Conservation (phyloP, 2,113 vertebrate species). For the Origma solitaria region DNA sequence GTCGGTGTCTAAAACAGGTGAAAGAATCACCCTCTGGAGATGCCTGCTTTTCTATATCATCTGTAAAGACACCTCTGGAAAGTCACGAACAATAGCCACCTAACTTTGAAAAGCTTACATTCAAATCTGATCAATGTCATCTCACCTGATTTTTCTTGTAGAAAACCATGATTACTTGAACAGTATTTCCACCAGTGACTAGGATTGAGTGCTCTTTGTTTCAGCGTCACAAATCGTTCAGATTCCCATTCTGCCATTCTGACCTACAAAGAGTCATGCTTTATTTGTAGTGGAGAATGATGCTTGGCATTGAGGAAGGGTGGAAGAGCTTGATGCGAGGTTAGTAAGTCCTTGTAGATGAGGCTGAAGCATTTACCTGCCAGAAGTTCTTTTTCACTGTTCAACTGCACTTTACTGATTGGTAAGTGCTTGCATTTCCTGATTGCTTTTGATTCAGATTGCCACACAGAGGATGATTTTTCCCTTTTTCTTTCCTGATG, state of each 20-base stretch:
- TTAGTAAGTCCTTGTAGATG: background rate
- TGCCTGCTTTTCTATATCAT: background rate
- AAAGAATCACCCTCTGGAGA: constrained; percentile 8
- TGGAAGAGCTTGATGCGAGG: background rate
- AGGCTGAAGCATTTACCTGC: background rate
- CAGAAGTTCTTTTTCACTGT: background rate
- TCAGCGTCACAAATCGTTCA: background rate
- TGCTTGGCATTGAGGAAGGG: background rate
- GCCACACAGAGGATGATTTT: constrained; percentile 1
- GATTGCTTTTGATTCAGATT: constrained; percentile 53
- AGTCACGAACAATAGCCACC: background rate
- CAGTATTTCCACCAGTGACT: background rate
- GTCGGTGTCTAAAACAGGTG: background rate
- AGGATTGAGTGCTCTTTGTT: background rate
- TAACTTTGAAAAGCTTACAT: constrained; percentile 25
- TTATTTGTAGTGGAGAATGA: background rate
- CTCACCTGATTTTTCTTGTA: constrained; percentile 4
- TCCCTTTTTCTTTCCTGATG: background rate
- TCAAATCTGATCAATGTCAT: background rate
- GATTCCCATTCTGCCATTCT: background rate
- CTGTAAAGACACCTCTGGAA: background rate
- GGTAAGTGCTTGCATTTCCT: constrained; percentile 24
- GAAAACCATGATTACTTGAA: background rate
- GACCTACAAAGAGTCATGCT: background rate
- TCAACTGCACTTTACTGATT: constrained; percentile 18